Base-by-base conservation (phyloP, 2,888 invertebrate species). In the Drosophila ustulata region DNA sequence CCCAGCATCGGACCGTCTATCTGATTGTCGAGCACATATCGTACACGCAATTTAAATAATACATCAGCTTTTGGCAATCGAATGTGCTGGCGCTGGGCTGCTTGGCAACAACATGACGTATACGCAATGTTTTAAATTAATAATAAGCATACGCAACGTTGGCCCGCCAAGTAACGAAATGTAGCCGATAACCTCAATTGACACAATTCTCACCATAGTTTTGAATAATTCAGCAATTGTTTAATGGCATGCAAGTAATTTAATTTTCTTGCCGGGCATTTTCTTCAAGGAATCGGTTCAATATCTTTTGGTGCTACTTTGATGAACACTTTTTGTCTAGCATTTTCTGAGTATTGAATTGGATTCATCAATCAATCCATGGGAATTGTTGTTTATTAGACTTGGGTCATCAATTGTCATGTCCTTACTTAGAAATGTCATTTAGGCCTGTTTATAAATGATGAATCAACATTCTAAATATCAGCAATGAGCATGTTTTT, bases 1-100 rank as follows among this genome's bases (percentile, higher is more conserved):
- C 39, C 43, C 37, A 25, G 41, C 50, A 39, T 47, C 32, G 13
- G 26, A 8, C 28, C 28, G 7, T 23, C 26, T 50, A 43, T 45
- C 28, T 57, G 67, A 47, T 49, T 66, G 43, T 50, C 66, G 34
- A 58, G 43, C 58, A 56, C 56, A 61, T 39, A 8, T 8, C 32
- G 32, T 18, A 51, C 46, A 62, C 49, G 58, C 56, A 71, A 78
- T 79, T 75, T 85, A 67, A 85, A 81, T 84, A 82, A 78, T 84
- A 72, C 55, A 80, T 80, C 53, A 67, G 50, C 25, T 45, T 28
- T 50, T 43, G n/a, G 45, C 55, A 78, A 61, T 81, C 64, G 63
- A 53, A 50, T 65, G 47, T 6, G 39, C 18, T 49, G 32, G 71
- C 57, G 30, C 45, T 49, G 50, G 18, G 18, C 47, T 65, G 55